A percentile compares a stretch with the other conserved stretches of the same genome.
These are phyloP conservation scores for Mechanitis messenoides DNA, from an alignment of 2,888 invertebrate genomes.

Conservation along the genomic window DNA sequence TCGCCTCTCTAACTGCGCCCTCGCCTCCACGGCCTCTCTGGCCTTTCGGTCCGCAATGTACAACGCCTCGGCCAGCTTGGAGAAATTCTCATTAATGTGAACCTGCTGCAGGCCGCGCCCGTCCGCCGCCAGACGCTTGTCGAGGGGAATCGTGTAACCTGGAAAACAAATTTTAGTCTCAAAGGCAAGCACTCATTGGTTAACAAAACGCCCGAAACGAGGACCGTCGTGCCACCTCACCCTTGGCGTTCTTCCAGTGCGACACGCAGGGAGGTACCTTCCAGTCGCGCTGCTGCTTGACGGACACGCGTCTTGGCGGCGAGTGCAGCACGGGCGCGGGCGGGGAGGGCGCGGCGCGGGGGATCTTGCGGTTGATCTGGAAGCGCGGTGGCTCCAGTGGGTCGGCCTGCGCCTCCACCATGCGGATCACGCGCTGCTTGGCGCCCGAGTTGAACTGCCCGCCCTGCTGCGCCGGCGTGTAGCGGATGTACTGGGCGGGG, in stretches of 20 bases:
- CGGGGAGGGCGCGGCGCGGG: constrained; percentile 98
- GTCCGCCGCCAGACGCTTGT: constrained; percentile 98
- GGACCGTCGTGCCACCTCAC: constrained; percentile 43
- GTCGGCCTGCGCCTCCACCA: constrained; percentile 82
- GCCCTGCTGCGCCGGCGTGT: constrained; percentile 98
- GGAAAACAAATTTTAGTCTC: background rate
- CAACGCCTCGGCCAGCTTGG: constrained; percentile 97
- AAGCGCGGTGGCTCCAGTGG: constrained; percentile 99
- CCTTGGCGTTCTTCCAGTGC: constrained; percentile 99
- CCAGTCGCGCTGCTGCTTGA: constrained; percentile 99
- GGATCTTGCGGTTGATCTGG: constrained; percentile 99
- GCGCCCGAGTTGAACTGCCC: constrained; percentile 96
- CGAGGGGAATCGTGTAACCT: constrained; percentile 97
- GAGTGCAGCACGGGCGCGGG: constrained; percentile 99
- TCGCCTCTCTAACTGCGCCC: constrained; percentile 96
- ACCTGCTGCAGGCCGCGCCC: constrained; percentile 97
- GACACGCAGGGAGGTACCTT: constrained; percentile 98
- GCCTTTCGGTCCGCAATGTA: constrained; percentile 98
- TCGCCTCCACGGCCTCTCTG: constrained; percentile 96
- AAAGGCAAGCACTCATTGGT: too few species aligned
- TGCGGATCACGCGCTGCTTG: constrained; percentile 94
- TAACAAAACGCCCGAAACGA: too few species aligned
- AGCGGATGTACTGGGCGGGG: constrained; percentile 97
- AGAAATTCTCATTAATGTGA: constrained; percentile 99
- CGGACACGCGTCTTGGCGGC: constrained; percentile 97